These are phyloP conservation scores for Gortyna flavago DNA, from an alignment of 2,888 invertebrate genomes.

Conservation along the genomic window DNA sequence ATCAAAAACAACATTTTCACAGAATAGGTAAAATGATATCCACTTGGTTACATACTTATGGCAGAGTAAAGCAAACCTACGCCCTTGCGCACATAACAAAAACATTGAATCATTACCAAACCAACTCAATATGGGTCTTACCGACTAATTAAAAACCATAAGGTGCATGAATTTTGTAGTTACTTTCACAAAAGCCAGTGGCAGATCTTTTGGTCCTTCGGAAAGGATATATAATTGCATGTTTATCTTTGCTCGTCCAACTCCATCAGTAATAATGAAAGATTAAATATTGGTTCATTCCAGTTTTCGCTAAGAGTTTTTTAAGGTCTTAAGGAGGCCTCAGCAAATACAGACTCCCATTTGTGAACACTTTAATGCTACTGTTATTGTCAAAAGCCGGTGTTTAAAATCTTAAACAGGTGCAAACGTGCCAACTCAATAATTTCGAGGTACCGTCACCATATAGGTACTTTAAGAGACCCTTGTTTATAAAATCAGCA, in stretches of 20 bases:
- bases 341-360: constrained; percentile 12
- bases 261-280: constrained; percentile 33
- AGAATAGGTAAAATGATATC: too few relatives aligned
- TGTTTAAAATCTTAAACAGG: constrained; percentile 41
- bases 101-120: constrained; percentile 1
- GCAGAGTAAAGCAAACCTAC: background rate
- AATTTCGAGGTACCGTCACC: constrained; percentile 37
- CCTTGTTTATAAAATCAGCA: constrained; percentile 48
- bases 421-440: constrained; percentile 29
- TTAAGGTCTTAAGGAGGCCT: constrained; percentile 18
- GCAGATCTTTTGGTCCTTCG: constrained; percentile 16
- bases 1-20: background rate
- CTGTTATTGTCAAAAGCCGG: constrained; percentile 31
- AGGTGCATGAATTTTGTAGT: background rate
- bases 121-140: too few relatives aligned
- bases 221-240: constrained; percentile 16
- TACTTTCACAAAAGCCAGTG: constrained; percentile 18
- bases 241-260: constrained; percentile 28
- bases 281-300: constrained; percentile 40
- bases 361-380: constrained; percentile 27
- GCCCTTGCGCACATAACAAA: background rate
- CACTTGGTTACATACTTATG: background rate
- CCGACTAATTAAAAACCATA: constrained; percentile 19
- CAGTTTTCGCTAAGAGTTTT: constrained; percentile 30
- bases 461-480: constrained; percentile 47